Evolutionary conservation across 2,888 invertebrate genomes (phyloP).

Genomic region (Pimpla rufipes): DNA sequence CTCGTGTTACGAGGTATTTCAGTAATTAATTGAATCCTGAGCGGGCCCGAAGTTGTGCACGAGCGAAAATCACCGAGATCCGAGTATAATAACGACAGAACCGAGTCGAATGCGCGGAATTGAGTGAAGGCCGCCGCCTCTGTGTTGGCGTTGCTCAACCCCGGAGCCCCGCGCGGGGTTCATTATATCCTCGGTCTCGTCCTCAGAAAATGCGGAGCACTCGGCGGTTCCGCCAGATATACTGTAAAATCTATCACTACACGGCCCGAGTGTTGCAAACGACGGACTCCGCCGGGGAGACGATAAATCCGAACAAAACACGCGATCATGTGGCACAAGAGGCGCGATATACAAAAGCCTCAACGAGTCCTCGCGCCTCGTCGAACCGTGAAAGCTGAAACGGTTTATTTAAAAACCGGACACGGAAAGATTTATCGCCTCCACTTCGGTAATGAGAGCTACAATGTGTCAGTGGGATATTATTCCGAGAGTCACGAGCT

Average conservation of each 20-base stretch:
- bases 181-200: constrained; percentile 42
- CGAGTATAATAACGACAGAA: constrained; percentile 30
- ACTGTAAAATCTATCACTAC: constrained; percentile 2
- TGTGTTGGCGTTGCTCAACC: constrained; percentile 36
- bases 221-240: background rate
- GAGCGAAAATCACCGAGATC: background rate
- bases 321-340: constrained; percentile 25
- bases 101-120: constrained; percentile 47
- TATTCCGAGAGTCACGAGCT: constrained; percentile 10
- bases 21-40: constrained; percentile 5
- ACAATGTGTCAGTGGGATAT: constrained; percentile 5
- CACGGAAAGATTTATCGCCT: constrained; percentile 22
- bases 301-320: constrained; percentile 9
- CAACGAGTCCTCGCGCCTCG: background rate
- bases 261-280: background rate
- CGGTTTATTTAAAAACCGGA: constrained; percentile 17
- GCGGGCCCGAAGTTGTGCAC: background rate
- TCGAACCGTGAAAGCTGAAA: constrained; percentile 11
- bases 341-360: background rate
- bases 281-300: background rate
- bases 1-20: background rate
- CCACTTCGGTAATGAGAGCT: constrained; percentile 38
- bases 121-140: constrained; percentile 32
- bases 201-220: constrained; percentile 38
- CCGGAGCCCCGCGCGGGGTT: constrained; percentile 10